These are phyloP conservation scores for Desoria tigrina DNA, from an alignment of 2,888 invertebrate species.

Conservation along the genomic window DNA sequence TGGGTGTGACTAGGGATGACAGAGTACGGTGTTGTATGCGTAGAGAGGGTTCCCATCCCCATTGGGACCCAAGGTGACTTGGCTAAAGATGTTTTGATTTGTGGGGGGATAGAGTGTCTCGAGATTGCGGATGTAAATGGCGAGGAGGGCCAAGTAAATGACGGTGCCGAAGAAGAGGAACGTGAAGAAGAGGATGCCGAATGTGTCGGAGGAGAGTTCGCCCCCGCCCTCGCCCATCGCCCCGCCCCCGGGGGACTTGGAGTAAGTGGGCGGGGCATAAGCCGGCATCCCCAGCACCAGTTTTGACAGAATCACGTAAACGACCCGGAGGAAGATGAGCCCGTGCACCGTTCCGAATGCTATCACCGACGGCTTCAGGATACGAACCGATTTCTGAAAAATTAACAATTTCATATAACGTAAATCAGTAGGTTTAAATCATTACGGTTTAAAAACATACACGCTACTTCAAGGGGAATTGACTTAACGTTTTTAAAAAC, in stretches of 20 bases:
- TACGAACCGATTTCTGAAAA: constrained; percentile 6
- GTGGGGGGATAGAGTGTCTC: background rate
- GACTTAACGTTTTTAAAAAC: too few species aligned
- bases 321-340: constrained; percentile 11
- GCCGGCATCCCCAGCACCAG: constrained; percentile 1
- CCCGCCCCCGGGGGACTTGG: too few species aligned
- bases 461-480: too few species aligned
- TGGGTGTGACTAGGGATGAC: too few species aligned
- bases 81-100: constrained; percentile 13
- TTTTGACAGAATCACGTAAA: constrained; percentile 14
- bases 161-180: constrained; percentile 12
- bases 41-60: constrained; percentile 19
- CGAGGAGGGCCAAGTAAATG: constrained; percentile 15
- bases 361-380: constrained; percentile 4
- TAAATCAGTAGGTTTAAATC: too few species aligned
- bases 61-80: constrained; percentile 8
- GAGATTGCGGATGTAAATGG: constrained; percentile 14
- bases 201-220: constrained; percentile 6
- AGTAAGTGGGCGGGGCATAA: background rate
- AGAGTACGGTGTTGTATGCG: constrained; percentile 15
- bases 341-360: constrained; percentile 11
- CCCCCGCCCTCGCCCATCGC: background rate
- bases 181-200: constrained; percentile 16
- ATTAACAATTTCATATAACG: too few species aligned
- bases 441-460: too few species aligned